Conservation (phyloP, 2,888 invertebrate genomes). For the Eubasilissa splendida region DNA sequence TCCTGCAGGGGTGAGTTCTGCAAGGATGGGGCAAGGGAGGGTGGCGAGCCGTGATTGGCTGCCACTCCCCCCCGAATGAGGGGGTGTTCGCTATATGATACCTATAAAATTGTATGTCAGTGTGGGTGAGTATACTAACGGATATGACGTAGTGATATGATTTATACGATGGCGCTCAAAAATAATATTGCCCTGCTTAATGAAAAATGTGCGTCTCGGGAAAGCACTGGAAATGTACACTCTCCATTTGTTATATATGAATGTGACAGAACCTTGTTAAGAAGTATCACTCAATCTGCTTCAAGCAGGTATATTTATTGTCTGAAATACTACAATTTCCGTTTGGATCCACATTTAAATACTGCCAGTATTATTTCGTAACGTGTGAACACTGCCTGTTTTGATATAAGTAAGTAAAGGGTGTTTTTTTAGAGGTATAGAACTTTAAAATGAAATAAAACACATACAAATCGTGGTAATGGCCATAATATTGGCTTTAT, state of each 20-base stretch:
- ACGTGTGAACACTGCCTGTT: no score
- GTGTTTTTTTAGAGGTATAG: no score
- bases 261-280: not conserved
- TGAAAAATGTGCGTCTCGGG: conserved; percentile 34
- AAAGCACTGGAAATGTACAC: conserved; percentile 10
- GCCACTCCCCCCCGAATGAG: conserved; percentile 30
- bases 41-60: conserved; percentile 57
- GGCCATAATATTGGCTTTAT: no score
- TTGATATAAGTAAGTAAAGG: no score
- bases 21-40: conserved; percentile 34
- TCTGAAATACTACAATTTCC: no score
- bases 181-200: conserved; percentile 30
- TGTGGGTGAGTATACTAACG: conserved; percentile 42
- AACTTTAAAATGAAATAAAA: no score
- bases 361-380: no score
- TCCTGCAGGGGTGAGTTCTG: conserved; percentile 44
- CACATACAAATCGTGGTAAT: no score
- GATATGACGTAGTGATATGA: conserved; percentile 40
- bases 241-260: not conserved
- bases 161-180: conserved; percentile 36
- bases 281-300: not conserved
- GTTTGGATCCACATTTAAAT: no score
- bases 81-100: conserved; percentile 32
- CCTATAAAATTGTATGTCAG: conserved; percentile 54
- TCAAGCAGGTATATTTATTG: not conserved